phyloP scores from a whole-genome alignment of 2,888 invertebrate species.

The Apotomis capreana region DNA sequence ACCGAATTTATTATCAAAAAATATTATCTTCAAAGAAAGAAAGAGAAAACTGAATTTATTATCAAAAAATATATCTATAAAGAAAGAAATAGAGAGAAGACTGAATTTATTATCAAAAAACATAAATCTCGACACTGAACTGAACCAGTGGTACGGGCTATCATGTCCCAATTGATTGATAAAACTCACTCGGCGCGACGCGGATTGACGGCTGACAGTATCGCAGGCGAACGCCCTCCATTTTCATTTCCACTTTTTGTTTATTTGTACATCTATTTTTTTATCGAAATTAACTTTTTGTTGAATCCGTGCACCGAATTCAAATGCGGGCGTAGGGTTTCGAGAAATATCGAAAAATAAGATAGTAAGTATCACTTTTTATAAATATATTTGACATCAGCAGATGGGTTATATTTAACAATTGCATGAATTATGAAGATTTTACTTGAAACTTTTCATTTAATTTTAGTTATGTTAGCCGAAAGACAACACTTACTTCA shows the following conservation, averaged over 20 bases:
- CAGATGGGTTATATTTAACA: no score
- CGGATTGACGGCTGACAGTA: constrained; percentile 46
- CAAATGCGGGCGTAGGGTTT: neutral
- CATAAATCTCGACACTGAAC: no score
- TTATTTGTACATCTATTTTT: constrained; percentile 35
- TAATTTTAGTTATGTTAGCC: no score
- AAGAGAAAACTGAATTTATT: neutral
- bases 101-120: neutral
- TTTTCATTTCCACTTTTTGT: constrained; percentile 44
- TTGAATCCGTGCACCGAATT: neutral
- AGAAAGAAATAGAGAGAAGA: neutral
- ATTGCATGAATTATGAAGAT: no score
- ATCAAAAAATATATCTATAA: no score
- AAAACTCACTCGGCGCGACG: constrained; percentile 44
- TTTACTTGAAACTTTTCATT: no score
- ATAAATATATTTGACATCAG: no score
- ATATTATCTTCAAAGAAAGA: no score
- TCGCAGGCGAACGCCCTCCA: constrained; percentile 27
- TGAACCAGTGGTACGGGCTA: constrained; percentile 6
- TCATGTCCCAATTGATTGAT: constrained; percentile 45
- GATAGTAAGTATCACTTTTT: no score
- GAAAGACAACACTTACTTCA: no score
- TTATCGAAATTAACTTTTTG: constrained; percentile 13
- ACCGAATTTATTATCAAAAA: no score
- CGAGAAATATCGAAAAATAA: no score